Evolutionary conservation across 2,888 invertebrate genomes (phyloP), one percentile per base, ranked within the genome.

Genomic region (Tinea pellionella): DNA sequence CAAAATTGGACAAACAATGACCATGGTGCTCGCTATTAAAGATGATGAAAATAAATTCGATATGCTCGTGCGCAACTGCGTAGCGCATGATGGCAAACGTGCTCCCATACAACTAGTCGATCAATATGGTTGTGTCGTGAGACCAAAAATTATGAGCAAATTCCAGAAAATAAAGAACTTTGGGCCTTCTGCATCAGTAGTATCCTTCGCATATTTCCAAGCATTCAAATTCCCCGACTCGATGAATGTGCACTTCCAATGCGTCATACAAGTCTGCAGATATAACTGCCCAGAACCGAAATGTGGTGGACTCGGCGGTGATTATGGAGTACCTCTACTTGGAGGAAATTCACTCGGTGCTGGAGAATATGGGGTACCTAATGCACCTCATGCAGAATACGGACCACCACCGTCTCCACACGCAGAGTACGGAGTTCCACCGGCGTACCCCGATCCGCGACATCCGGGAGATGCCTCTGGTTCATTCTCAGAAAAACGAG

Each of bases 151-250:
- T 66, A 97, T 97, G 97, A 94, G 94, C 70, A 94, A 94, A 78
- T 97, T 97, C 93, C 96, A 96, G 73, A 97, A 97, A 82, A 96
- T 97, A 66, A 96, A 96, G 88, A 96, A 97, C 89, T 97, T 97
- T 71, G 97, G 97, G 1, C 95, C 96, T 0, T 96, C 96, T 19
- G 97, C 97, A 3, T 96, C 96, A 0, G 97, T 97, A 2, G 96
- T 97, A 13, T 96, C 96, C 60, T 97, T 96, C 74, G 96, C 97
- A 12, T 96, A 97, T 85, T 97, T 97, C 94, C 96, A 97, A 85
- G 97, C 97, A 6, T 97, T 97, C 88, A 97, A 97, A 81, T 97
- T 97, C 91, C 97, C 97, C 1, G 97, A 97, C 77, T 96, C 96
- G 11, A 97, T 97, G 96, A 96, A 97, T 76, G 97, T 97, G 2